Evolutionary conservation across 2,797 vertebrate species (phyloP), one percentile per base, ranked within the genome.

Genomic region (Ispidina lecontei): DNA sequence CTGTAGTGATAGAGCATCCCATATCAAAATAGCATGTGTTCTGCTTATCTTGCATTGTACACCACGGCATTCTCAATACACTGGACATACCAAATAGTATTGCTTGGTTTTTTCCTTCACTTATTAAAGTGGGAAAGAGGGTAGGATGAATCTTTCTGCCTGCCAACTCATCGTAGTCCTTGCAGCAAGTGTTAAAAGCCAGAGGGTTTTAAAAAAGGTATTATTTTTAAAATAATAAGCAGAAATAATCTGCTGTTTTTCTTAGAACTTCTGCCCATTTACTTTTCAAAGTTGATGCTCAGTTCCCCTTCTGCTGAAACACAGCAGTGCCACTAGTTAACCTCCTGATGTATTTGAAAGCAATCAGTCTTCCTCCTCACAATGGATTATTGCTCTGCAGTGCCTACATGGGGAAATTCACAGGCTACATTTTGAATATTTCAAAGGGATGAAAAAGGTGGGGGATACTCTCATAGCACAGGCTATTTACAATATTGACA

Each of bases 31-130:
- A 85, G 89, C 64, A 51, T 89, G 85, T 90, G 83, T 62, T 79
- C 71, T 91, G 58, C 73, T 96, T 96, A 93, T 93, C 88, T 87
- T 68, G 47, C 52, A 19, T 49, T 83, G 81, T 91, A 77, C 70
- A 47, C 60, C 37, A 35, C 0, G 0, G 71, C 70, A 62, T 87
- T 86, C 74, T 78, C 63, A 92, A 68, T 56, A 70, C 35, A 39
- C 56, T 44, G 68, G 77, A 68, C 79, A 65, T 59, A 56, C 39
- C 20, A 62, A 82, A 71, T 23, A 68, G 14, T 21, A n/a, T 2
- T 4, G 7, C 37, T 33, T 0, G 16, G 52, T 81, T 64, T 56
- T 46, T 23, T 31, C 17, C 16, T 65, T 22, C 51, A 20, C 22
- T 84, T 88, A 64, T 7, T 78, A 54, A 76, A 74, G 20, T 49